These are phyloP conservation scores for Eledona agricola DNA, from an alignment of 2,888 invertebrate genomes.

Conservation along the genomic window DNA sequence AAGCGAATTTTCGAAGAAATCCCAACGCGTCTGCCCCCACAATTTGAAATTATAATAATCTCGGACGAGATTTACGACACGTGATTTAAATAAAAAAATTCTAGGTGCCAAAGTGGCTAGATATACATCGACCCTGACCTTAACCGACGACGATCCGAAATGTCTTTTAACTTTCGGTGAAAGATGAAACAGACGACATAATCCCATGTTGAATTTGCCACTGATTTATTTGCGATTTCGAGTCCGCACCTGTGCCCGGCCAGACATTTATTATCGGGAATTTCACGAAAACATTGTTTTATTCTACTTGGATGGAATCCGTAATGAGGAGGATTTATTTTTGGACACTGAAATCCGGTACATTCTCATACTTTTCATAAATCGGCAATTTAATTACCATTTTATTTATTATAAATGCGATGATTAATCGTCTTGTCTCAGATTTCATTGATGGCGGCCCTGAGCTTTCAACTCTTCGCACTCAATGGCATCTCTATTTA, in stretches of 20 bases:
- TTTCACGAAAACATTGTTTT: conserved; percentile 11
- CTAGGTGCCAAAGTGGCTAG: conserved; percentile 2
- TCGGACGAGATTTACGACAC: conserved; percentile 2
- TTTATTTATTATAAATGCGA: conserved; percentile 3
- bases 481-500: conserved; percentile 13
- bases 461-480: conserved; percentile 15
- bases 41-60: conserved; percentile 1
- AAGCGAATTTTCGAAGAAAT: too few relatives aligned
- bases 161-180: conserved; percentile 15
- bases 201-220: too few relatives aligned
- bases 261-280: conserved; percentile 15
- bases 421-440: conserved; percentile 15
- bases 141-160: conserved; percentile 9
- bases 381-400: conserved; percentile 3
- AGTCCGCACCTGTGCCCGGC: conserved; percentile 22
- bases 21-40: too few relatives aligned
- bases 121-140: conserved; percentile 5
- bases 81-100: conserved; percentile 1
- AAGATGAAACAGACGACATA: conserved; percentile 6
- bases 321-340: conserved; percentile 1
- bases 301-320: neutral
- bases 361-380: conserved; percentile 15
- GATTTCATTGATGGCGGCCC: conserved; percentile 21
- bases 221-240: conserved; percentile 19
- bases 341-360: conserved; percentile 3